These are phyloP conservation scores for Elymnias hypermnestra DNA, from an alignment of 1,140 invertebrate genomes.

Conservation along the genomic window DNA sequence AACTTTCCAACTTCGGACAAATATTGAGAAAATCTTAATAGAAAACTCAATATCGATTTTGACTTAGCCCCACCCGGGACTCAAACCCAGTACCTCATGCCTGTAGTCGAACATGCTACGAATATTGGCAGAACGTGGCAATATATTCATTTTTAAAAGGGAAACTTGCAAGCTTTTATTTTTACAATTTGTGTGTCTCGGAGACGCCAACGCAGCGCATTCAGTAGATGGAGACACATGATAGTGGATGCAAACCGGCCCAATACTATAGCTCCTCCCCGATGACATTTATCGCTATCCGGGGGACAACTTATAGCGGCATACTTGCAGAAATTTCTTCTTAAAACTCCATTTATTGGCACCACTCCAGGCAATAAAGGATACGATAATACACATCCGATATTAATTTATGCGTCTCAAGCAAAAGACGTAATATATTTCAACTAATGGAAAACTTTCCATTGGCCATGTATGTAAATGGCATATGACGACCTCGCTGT, in stretches of 20 bases:
- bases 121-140: too few species aligned
- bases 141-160: slow-evolving; percentile 16
- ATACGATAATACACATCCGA: slow-evolving; percentile 36
- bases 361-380: slow-evolving; percentile 52
- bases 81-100: too few species aligned
- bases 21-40: too few species aligned
- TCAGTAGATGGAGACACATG: slow-evolving; percentile 51
- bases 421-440: slow-evolving; percentile 65
- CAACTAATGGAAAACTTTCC: slow-evolving; percentile 53
- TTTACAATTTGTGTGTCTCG: neutral
- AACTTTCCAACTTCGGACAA: too few species aligned
- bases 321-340: too few species aligned
- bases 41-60: too few species aligned
- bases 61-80: too few species aligned
- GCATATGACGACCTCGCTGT: too few species aligned
- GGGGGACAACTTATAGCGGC: slow-evolving; percentile 44
- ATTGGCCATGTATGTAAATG: too few species aligned
- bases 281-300: slow-evolving; percentile 59
- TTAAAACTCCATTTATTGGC: slow-evolving; percentile 61
- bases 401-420: slow-evolving; percentile 60
- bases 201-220: slow-evolving; percentile 35
- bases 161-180: neutral
- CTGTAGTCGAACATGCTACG: too few species aligned
- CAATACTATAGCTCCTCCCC: slow-evolving; percentile 26
- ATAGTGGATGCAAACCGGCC: slow-evolving; percentile 58